Base-by-base conservation (phyloP, 2,797 vertebrate genomes). In the Macropodus opercularis region DNA sequence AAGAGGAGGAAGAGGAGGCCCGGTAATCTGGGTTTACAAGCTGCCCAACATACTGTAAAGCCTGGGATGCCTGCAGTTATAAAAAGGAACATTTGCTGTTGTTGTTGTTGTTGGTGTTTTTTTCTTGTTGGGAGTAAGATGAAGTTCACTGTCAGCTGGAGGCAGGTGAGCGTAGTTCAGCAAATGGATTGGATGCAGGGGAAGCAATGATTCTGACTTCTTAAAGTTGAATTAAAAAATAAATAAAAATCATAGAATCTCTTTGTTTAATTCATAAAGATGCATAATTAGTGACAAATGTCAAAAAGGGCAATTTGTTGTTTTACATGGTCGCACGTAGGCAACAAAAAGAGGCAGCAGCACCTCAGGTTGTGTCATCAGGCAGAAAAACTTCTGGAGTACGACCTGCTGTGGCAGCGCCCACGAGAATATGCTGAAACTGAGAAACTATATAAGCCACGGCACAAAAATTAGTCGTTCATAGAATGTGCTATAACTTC, bases 21-120 rank as follows among this genome's bases (percentile, higher is more conserved):
- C 10, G 9, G 26, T n/a, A 64, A 75, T 47, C 17, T 22, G 52
- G 49, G 50, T 65, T 69, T 60, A 57, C 52, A 52, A 54, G 43
- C 41, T 29, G 27, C 34, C 15, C 34, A 22, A 34, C 26, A 18
- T 22, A 29, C 17, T 51, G 60, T 29, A 17, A 36, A n/a, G 21
- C 17, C 36, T 1, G 23, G 40, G 58, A 53, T 67, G 44, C 6
- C 27, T 24, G 38, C 27, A 31, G 31, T 31, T 6, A 15, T 50
- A 54, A 22, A 31, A 17, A 60, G 19, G 47, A 14, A 14, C 10
- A 19, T 32, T 38, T 12, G 11, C 13, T 29, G n/a, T n/a, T n/a
- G n/a, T n/a, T n/a, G n/a, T n/a, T n/a, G n/a, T n/a, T n/a, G 29
- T n/a, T n/a, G n/a, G n/a, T n/a, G n/a, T n/a, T n/a, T n/a, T n/a